Evolutionary conservation across 2,797 vertebrate species (phyloP), one percentile per base, ranked within the genome.

Genomic region (Austrolebias charrua): DNA sequence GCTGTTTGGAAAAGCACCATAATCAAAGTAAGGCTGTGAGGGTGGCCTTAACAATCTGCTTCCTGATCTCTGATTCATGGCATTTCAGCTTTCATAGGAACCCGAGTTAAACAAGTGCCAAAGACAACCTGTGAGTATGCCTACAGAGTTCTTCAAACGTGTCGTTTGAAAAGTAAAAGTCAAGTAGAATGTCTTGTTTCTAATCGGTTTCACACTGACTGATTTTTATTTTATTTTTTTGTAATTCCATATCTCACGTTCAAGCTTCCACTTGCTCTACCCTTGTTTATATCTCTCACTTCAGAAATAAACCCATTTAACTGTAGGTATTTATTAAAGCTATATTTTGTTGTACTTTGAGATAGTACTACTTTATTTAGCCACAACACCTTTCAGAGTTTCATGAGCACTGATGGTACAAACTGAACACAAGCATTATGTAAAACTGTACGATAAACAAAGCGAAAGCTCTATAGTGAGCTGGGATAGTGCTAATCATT

Each of bases 321-420:
- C 71, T 50, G 10, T 1, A 5, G 3, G 64, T 71, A 58, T 74
- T 74, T 77, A 86, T 85, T 71, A 80, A 83, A 83, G 56, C 81
- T 86, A 82, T 24, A 80, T 80, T 73, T 62, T 68, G 64, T 65
- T 79, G 49, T 72, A 71, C 85, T 85, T 75, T 73, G 75, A 79
- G 78, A 50, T 38, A 7, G 64, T 60, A 63, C 14, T 63, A 57
- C 71, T 75, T 83, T 71, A 66, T 80, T 79, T 69, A 47, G 64
- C 46, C 69, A 42, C 42, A 24, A 24, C 84, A 78, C 70, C 66
- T 64, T 29, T 11, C 35, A 55, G 68, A 56, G 2, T 55, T 46
- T 60, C 50, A 52, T 24, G 12, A 42, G 65, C 19, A 49, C 18
- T 19, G 11, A 48, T 20, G 20, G 18, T 20, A 10, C 11, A 19